phyloP scores from a whole-genome alignment of 2,113 vertebrate species.

The Colistium nudipinnis region DNA sequence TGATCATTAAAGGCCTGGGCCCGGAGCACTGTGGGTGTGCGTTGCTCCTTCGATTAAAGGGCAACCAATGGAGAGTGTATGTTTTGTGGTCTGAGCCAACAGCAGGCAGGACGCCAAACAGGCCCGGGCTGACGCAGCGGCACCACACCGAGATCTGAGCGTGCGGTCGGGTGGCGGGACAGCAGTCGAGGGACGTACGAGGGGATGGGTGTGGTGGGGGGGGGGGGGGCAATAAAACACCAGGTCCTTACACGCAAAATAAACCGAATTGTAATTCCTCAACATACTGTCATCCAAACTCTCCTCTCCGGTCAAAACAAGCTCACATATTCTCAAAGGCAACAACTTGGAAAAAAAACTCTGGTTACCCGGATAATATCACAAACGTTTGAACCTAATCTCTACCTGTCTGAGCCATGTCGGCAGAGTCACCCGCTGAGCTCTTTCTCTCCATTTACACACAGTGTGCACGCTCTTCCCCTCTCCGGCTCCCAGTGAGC shows the following conservation, averaged over 20 bases:
- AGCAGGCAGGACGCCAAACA: slow-evolving; percentile 38
- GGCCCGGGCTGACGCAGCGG: slow-evolving; percentile 30
- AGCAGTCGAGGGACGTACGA: slow-evolving; percentile 1
- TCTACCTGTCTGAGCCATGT: background rate
- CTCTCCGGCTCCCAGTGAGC: slow-evolving; percentile 24
- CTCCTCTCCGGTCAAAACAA: too few species aligned
- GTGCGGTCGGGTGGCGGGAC: slow-evolving; percentile 8
- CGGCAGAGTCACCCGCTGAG: slow-evolving; percentile 25
- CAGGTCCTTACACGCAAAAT: background rate
- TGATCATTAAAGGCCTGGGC: slow-evolving; percentile 37
- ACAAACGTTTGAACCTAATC: too few species aligned
- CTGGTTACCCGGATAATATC: too few species aligned
- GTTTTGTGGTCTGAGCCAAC: slow-evolving; percentile 57
- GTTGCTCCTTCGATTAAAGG: slow-evolving; percentile 58
- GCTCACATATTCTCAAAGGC: too few species aligned
- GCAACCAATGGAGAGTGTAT: slow-evolving; percentile 50
- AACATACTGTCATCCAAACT: too few species aligned
- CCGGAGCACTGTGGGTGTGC: slow-evolving; percentile 36
- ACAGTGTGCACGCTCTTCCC: background rate
- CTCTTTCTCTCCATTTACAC: slow-evolving; percentile 1
- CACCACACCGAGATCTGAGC: slow-evolving; percentile 48
- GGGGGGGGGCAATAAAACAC: background rate
- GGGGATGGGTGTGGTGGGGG: background rate
- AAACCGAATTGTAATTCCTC: background rate
- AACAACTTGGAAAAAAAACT: too few species aligned